These are phyloP conservation scores for Mnemiopsis leidyi DNA, from an alignment of 37 sponge, comb jelly and placozoan genomes.

Conservation along the genomic window DNA sequence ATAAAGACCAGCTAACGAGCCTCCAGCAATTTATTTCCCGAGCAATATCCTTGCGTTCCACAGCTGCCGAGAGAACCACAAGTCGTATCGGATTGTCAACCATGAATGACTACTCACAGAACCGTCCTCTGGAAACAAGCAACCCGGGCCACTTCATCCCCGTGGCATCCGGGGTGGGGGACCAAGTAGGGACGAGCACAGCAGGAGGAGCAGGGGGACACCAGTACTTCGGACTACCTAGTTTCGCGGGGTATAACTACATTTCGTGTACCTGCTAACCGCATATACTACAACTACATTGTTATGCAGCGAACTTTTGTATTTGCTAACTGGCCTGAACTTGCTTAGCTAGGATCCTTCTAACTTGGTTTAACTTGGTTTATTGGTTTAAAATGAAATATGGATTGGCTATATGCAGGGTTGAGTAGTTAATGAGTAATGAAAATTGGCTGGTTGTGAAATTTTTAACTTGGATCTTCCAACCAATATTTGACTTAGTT, in stretches of 20 bases:
- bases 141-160: background rate
- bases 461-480: too few relatives aligned
- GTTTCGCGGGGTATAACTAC: conserved; percentile 26
- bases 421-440: too few relatives aligned
- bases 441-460: too few relatives aligned
- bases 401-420: too few relatives aligned
- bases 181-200: background rate
- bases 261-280: background rate
- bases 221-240: conserved; percentile 42
- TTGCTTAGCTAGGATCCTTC: background rate
- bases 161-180: background rate
- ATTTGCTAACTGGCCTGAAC: background rate
- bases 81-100: background rate
- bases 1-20: background rate
- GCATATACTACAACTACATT: background rate
- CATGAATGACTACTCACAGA: background rate
- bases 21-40: background rate
- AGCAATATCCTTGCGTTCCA: background rate
- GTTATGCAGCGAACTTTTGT: background rate
- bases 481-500: too few relatives aligned
- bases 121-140: background rate
- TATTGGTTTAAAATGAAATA: too few relatives aligned
- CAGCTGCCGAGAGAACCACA: background rate
- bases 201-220: background rate
- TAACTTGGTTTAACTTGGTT: too few relatives aligned